Evolutionary conservation across 2,113 vertebrate species (phyloP).

Genomic region (Apteryx owenii): DNA sequence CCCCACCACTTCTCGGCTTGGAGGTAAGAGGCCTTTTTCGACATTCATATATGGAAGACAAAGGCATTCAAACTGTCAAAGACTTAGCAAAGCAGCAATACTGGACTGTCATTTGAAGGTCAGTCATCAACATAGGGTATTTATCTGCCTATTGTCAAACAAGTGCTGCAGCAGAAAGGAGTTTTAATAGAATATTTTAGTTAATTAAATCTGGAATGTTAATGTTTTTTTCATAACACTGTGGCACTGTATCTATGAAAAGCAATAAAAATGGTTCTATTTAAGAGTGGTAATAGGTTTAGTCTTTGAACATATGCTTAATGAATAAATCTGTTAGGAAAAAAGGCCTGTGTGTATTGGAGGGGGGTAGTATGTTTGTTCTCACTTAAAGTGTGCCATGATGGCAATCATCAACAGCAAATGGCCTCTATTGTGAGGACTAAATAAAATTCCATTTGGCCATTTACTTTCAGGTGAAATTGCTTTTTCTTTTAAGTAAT

Average conservation of each 20-base stretch:
- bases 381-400: slow-evolving; percentile 17
- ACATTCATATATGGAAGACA: neutral
- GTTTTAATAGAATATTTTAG: slow-evolving; percentile 42
- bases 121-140: neutral
- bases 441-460: slow-evolving; percentile 11
- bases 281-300: slow-evolving; percentile 68
- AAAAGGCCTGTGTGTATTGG: slow-evolving; percentile 57
- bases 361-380: slow-evolving; percentile 53
- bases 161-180: neutral
- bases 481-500: neutral
- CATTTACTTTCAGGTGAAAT: slow-evolving; percentile 34
- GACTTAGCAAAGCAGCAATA: neutral
- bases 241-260: slow-evolving; percentile 48
- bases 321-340: slow-evolving; percentile 56
- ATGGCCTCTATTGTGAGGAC: slow-evolving; percentile 22
- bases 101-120: slow-evolving; percentile 6
- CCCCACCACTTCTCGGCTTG: neutral
- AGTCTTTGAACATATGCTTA: slow-evolving; percentile 67
- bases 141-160: slow-evolving; percentile 14
- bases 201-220: slow-evolving; percentile 63
- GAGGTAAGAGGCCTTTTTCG: neutral
- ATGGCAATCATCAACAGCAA: slow-evolving; percentile 26
- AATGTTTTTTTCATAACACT: slow-evolving; percentile 51
- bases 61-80: neutral
- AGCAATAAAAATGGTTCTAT: slow-evolving; percentile 58